These are phyloP conservation scores for Orchesella cincta DNA, from an alignment of 1,140 invertebrate species.

Conservation along the genomic window DNA sequence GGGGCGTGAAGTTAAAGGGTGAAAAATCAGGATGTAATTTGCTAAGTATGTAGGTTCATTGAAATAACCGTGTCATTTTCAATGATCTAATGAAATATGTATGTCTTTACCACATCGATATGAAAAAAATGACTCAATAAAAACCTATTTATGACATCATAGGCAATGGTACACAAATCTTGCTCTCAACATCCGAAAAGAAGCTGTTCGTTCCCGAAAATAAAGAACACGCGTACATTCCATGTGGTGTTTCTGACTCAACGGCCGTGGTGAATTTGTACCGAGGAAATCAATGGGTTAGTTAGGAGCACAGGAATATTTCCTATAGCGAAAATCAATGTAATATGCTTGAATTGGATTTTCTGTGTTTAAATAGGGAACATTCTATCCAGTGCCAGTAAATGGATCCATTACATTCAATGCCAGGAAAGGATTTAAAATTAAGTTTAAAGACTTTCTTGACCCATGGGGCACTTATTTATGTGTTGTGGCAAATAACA, in stretches of 20 bases:
- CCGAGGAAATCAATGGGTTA: conserved; percentile 37
- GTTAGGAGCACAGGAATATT: too few species aligned
- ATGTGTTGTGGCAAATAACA: conserved; percentile 32
- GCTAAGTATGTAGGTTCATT: too few species aligned
- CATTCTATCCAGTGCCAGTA: conserved; percentile 27
- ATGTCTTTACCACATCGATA: neutral
- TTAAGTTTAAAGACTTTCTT: conserved; percentile 19
- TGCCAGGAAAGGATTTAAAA: conserved; percentile 39
- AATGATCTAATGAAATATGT: neutral
- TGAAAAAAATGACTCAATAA: neutral
- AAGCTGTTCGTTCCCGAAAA: conserved; percentile 37
- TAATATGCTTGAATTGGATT: too few species aligned
- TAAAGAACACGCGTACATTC: conserved; percentile 33
- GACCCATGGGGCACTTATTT: conserved; percentile 42
- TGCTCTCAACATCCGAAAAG: conserved; percentile 40
- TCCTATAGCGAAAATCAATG: too few species aligned
- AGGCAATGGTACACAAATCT: conserved; percentile 32
- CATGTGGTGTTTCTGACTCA: conserved; percentile 38
- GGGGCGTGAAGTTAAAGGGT: too few species aligned
- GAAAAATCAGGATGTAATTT: too few species aligned
- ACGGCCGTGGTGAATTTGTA: conserved; percentile 34
- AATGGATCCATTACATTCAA: conserved; percentile 39
- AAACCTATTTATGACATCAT: neutral
- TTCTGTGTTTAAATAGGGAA: conserved; percentile 30
- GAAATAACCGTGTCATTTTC: neutral